Conservation (phyloP, 2,888 invertebrate genomes). For the Saturnia japonica region DNA sequence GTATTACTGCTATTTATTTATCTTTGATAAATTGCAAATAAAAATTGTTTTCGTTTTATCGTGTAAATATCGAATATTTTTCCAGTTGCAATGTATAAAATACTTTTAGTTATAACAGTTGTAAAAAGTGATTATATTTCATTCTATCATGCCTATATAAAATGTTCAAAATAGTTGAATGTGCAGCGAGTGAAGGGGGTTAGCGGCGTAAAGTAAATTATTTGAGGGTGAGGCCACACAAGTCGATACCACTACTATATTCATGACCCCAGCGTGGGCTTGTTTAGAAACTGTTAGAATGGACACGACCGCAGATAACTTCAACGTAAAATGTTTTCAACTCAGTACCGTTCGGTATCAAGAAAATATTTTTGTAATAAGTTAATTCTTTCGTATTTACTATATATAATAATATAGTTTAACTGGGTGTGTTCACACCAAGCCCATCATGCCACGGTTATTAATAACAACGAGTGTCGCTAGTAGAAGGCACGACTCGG, state of each 20-base stretch:
- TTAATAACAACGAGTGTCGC: conserved; percentile 39
- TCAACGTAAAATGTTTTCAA: neutral
- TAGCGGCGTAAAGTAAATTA: conserved; percentile 68
- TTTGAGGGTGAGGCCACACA: conserved; percentile 63
- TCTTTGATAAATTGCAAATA: neutral
- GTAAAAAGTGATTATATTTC: neutral
- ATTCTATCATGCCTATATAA: conserved; percentile 32
- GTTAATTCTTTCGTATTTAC: conserved; percentile 6
- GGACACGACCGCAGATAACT: conserved; percentile 47
- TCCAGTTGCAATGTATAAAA: no score
- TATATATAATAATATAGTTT: conserved; percentile 10
- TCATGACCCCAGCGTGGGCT: conserved; percentile 68
- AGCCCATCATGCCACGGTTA: conserved; percentile 51
- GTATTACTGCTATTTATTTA: neutral
- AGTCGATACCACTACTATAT: conserved; percentile 79
- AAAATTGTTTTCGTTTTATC: neutral
- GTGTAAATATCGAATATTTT: neutral
- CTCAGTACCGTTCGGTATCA: neutral
- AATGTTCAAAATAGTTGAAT: conserved; percentile 59
- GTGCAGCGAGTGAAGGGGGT: conserved; percentile 37
- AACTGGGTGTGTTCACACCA: conserved; percentile 50
- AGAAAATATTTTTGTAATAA: neutral
- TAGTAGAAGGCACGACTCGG: conserved; percentile 52
- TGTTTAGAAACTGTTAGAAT: conserved; percentile 55
- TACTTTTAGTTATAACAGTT: no score